Percentiles rank a stretch among this genome's conserved stretches.
phyloP scores from a whole-genome alignment of 1,140 invertebrate genomes.

The Drosophila bocqueti region DNA sequence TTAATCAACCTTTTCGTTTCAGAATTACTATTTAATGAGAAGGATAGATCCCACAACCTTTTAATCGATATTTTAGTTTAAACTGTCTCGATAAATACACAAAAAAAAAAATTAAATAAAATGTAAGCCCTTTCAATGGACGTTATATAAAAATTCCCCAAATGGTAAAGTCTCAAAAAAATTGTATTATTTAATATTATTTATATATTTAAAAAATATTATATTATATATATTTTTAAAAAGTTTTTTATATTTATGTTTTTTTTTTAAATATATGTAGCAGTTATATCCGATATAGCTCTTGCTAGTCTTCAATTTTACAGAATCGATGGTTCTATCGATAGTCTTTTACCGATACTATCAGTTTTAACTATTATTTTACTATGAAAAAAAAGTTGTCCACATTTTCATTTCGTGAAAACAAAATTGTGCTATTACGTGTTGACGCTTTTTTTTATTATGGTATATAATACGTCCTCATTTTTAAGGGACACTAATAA shows the following conservation, averaged over 20 bases:
- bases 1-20: neutral
- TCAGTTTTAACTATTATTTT: too few relatives aligned
- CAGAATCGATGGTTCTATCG: too few relatives aligned
- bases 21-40: neutral
- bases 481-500: too few relatives aligned
- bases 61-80: neutral
- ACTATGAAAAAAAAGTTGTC: too few relatives aligned
- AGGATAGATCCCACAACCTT: neutral
- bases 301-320: neutral
- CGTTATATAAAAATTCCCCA: neutral
- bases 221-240: neutral
- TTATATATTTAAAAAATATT: neutral
- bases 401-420: too few relatives aligned
- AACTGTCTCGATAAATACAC: neutral
- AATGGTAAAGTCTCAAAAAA: neutral
- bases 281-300: neutral
- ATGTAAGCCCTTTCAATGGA: neutral
- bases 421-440: too few relatives aligned
- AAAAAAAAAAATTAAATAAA: neutral
- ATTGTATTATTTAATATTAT: neutral
- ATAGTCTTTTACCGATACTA: too few relatives aligned
- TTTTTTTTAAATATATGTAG: neutral
- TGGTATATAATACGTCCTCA: too few relatives aligned
- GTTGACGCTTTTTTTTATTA: too few relatives aligned
- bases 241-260: neutral